Conservation (phyloP, 1,140 invertebrate genomes). For the Pseudomyrmex sp. region DNA sequence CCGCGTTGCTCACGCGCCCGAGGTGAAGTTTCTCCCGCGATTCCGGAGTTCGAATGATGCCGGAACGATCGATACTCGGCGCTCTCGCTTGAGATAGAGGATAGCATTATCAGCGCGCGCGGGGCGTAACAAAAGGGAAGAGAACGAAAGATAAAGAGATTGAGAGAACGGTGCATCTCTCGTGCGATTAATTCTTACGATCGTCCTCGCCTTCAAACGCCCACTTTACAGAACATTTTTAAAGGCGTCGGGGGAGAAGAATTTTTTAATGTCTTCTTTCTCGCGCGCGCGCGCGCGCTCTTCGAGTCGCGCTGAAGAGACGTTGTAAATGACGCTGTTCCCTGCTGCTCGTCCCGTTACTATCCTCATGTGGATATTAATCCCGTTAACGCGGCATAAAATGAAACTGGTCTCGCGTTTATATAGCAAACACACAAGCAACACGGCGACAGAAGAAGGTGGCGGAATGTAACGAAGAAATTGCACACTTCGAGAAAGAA, state of each 20-base stretch:
- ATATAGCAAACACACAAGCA: background rate
- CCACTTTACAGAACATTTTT: slow-evolving; percentile 26
- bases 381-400: slow-evolving; percentile 33
- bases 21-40: slow-evolving; percentile 27
- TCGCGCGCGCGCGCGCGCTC: no score
- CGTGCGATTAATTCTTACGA: slow-evolving; percentile 32
- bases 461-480: slow-evolving; percentile 33
- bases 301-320: background rate
- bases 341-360: background rate
- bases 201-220: slow-evolving; percentile 44
- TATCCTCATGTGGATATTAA: slow-evolving; percentile 25
- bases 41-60: slow-evolving; percentile 51
- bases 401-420: background rate
- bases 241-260: background rate
- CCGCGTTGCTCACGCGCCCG: slow-evolving; percentile 30
- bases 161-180: background rate
- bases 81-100: slow-evolving; percentile 9
- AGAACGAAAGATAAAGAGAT: background rate
- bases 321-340: slow-evolving; percentile 25
- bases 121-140: background rate
- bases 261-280: slow-evolving; percentile 17
- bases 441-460: background rate
- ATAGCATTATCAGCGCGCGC: slow-evolving; percentile 45
- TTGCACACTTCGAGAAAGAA: slow-evolving; percentile 9
- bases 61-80: slow-evolving; percentile 41